Conservation (phyloP, 2,888 invertebrate genomes). For the Parasteatoda lunata region DNA sequence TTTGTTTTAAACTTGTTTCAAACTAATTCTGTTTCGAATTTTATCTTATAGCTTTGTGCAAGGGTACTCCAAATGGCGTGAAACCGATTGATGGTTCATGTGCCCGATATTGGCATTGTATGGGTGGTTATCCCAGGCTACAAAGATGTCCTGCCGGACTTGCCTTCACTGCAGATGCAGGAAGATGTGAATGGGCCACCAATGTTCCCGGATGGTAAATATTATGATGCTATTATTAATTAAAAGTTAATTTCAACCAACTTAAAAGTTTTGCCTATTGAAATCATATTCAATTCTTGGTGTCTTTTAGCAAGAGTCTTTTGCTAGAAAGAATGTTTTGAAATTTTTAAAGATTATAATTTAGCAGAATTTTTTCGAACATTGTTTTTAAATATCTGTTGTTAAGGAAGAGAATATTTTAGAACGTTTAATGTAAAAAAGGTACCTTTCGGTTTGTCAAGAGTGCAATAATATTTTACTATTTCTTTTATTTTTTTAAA, state of each 20-base stretch:
- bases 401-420: no score
- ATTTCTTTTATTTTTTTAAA: no score
- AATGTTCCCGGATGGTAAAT: slow-evolving; percentile 70
- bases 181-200: slow-evolving; percentile 69
- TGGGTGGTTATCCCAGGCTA: slow-evolving; percentile 92
- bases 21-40: neutral
- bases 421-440: no score
- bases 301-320: neutral
- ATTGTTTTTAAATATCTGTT: no score
- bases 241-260: neutral
- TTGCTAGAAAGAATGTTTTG: neutral
- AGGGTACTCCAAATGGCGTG: slow-evolving; percentile 92
- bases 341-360: neutral
- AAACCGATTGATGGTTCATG: slow-evolving; percentile 93
- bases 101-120: slow-evolving; percentile 95
- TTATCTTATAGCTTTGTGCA: slow-evolving; percentile 84
- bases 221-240: neutral
- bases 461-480: no score
- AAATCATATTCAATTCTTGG: neutral
- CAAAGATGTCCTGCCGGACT: slow-evolving; percentile 80
- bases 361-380: no score
- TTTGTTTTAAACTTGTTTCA: neutral
- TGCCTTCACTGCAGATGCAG: slow-evolving; percentile 69
- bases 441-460: no score
- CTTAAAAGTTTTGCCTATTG: neutral